These are phyloP conservation scores for Pholis gunnellus DNA, from an alignment of 2,113 vertebrate genomes.

Conservation along the genomic window DNA sequence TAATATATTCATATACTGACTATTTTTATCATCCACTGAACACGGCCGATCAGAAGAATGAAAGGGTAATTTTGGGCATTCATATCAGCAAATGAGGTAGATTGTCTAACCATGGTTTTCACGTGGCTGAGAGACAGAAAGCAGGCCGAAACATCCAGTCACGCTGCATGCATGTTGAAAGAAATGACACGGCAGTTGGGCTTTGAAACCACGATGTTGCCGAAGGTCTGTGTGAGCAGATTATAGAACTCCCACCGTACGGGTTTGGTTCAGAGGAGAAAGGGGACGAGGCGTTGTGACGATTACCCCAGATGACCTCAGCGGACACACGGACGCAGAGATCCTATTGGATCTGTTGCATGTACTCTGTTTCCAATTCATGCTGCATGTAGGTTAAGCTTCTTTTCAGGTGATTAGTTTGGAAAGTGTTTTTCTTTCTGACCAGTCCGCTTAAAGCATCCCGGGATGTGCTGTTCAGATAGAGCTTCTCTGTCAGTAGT, in stretches of 20 bases:
- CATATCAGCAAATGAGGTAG: background rate
- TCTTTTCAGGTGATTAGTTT: slow-evolving; percentile 58
- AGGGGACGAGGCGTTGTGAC: slow-evolving; percentile 10
- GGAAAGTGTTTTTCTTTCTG: slow-evolving; percentile 27
- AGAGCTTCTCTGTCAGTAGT: slow-evolving; percentile 3
- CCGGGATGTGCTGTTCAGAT: slow-evolving; percentile 5
- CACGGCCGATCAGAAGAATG: background rate
- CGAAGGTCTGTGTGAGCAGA: slow-evolving; percentile 31
- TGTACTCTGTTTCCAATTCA: slow-evolving; percentile 52
- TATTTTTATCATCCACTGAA: background rate
- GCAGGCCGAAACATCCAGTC: background rate
- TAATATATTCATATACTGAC: background rate
- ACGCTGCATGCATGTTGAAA: slow-evolving; percentile 1
- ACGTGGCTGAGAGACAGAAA: background rate
- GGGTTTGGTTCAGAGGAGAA: slow-evolving; percentile 22
- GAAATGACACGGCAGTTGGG: slow-evolving; percentile 25
- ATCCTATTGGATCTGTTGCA: slow-evolving; percentile 37
- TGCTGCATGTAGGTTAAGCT: slow-evolving; percentile 70
- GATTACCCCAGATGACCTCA: slow-evolving; percentile 26
- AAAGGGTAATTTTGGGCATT: background rate
- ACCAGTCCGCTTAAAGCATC: slow-evolving; percentile 9
- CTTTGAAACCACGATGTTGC: slow-evolving; percentile 15
- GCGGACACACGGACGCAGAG: slow-evolving; percentile 9
- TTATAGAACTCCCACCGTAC: slow-evolving; percentile 18
- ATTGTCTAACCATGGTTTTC: background rate